phyloP scores from a whole-genome alignment of 2,888 invertebrate species.

The Philaethria dido region DNA sequence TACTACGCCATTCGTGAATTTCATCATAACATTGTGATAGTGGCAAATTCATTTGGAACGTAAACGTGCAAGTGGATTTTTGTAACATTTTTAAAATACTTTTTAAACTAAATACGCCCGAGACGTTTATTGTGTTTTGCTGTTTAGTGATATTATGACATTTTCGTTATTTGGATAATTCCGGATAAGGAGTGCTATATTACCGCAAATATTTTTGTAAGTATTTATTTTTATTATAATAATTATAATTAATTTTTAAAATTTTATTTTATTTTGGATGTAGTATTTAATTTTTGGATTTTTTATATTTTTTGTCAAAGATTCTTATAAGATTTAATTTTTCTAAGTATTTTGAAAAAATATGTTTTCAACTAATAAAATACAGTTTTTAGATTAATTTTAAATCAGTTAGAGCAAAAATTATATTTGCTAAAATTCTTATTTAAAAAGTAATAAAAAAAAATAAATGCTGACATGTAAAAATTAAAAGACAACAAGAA shows the following conservation, averaged over 20 bases:
- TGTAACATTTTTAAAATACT: slow-evolving; percentile 59
- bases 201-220: slow-evolving; percentile 83
- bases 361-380: not conserved
- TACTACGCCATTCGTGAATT: slow-evolving; percentile 71
- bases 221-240: slow-evolving; percentile 52
- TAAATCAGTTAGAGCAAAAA: too few species aligned
- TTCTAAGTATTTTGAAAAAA: not conserved
- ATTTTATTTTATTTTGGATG: not conserved
- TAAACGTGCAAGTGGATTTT: slow-evolving; percentile 80
- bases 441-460: too few species aligned
- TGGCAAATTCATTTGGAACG: slow-evolving; percentile 69
- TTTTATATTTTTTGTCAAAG: not conserved
- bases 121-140: slow-evolving; percentile 61
- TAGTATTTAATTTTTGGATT: not conserved
- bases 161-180: slow-evolving; percentile 81
- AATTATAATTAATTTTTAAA: slow-evolving; percentile 9
- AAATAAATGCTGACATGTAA: not conserved
- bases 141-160: slow-evolving; percentile 73
- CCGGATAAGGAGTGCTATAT: slow-evolving; percentile 72
- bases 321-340: not conserved
- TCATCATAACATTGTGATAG: slow-evolving; percentile 82
- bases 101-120: slow-evolving; percentile 57
- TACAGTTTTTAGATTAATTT: not conserved
- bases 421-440: too few species aligned
- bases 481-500: not conserved